Evolutionary conservation across 2,888 invertebrate species (phyloP).

Genomic region (Dinocampus coccinellae): DNA sequence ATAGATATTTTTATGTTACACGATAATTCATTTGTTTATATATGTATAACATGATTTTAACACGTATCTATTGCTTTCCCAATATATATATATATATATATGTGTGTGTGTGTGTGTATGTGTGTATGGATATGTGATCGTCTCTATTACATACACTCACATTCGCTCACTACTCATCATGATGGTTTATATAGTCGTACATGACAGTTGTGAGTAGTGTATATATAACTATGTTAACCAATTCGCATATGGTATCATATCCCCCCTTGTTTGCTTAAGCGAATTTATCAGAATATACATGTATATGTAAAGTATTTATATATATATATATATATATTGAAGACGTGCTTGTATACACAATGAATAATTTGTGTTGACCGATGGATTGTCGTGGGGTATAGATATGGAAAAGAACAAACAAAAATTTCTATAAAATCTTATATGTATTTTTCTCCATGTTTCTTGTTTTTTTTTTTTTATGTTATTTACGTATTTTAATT

Average conservation of each 20-base stretch:
- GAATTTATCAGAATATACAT: slow-evolving; percentile 16
- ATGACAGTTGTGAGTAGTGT: not conserved
- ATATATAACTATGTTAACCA: slow-evolving; percentile 12
- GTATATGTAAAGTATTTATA: slow-evolving; percentile 5
- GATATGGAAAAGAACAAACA: not conserved
- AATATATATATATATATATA: too few relatives aligned
- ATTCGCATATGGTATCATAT: slow-evolving; percentile 60
- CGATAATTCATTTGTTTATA: not conserved
- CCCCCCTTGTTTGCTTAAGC: slow-evolving; percentile 60
- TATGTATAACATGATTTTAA: not conserved
- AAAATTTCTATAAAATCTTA: not conserved
- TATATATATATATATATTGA: slow-evolving; percentile 15
- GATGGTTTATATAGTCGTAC: not conserved
- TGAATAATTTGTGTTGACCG: slow-evolving; percentile 65
- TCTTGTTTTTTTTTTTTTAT: too few relatives aligned
- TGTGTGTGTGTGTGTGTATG: too few relatives aligned
- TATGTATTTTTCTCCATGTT: too few relatives aligned
- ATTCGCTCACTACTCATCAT: not conserved
- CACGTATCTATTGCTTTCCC: not conserved
- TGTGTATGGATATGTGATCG: too few relatives aligned
- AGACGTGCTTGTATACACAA: slow-evolving; percentile 46
- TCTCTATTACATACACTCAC: too few relatives aligned
- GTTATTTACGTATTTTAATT: too few relatives aligned
- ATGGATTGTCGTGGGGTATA: slow-evolving; percentile 42
- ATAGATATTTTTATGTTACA: too few relatives aligned